These are phyloP conservation scores for Amphiprion clarkii DNA, from an alignment of 2,797 vertebrate species.

Conservation along the genomic window DNA sequence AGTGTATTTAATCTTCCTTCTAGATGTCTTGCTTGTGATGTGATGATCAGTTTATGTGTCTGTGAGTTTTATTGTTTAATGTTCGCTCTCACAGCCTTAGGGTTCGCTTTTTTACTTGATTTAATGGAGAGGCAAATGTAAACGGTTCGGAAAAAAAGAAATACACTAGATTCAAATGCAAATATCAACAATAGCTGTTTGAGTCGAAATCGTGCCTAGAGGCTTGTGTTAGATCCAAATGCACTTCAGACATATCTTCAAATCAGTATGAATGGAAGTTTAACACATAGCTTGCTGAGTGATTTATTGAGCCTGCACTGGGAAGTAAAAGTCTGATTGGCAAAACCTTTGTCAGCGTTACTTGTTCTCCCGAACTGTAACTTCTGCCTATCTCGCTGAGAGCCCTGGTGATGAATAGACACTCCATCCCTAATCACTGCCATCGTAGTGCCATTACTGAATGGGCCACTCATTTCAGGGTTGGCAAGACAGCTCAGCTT, in stretches of 20 bases:
- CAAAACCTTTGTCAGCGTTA: conserved; percentile 57
- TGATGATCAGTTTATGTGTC: conserved; percentile 45
- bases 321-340: conserved; percentile 46
- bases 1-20: conserved; percentile 45
- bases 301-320: conserved; percentile 40
- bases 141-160: conserved; percentile 35
- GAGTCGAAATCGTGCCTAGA: conserved; percentile 2
- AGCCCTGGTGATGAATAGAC: conserved; percentile 69
- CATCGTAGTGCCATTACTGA: conserved; percentile 67
- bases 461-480: conserved; percentile 55
- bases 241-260: conserved; percentile 3
- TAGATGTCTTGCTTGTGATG: conserved; percentile 15
- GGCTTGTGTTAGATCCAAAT: conserved; percentile 16
- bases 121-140: conserved; percentile 47
- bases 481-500: conserved; percentile 57
- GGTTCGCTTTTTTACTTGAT: conserved; percentile 19
- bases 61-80: conserved; percentile 31
- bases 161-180: conserved; percentile 27
- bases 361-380: conserved; percentile 40
- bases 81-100: conserved; percentile 14
- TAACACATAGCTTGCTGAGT: conserved; percentile 15
- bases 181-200: conserved; percentile 29
- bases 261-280: conserved; percentile 14
- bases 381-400: conserved; percentile 44
- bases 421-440: conserved; percentile 66